A percentile compares a stretch with the other conserved stretches of the same genome.
Evolutionary conservation across 1,140 invertebrate species (phyloP).

Genomic region (Cyclina sinensis): DNA sequence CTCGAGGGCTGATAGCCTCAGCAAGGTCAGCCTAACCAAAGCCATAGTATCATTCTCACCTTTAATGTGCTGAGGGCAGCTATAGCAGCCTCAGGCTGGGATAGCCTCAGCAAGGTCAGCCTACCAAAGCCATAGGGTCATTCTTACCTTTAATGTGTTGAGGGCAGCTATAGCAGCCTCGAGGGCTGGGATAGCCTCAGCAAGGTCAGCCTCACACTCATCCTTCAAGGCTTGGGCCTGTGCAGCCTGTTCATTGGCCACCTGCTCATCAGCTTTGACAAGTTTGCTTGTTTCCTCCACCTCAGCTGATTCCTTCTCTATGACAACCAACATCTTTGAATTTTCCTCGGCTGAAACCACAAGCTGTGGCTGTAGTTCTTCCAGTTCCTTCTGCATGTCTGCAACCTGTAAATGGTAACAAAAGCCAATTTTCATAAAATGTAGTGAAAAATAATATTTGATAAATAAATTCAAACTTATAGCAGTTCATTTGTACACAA

Average conservation of each 20-base stretch:
- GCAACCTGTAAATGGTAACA: slow-evolving; percentile 87
- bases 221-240: slow-evolving; percentile 92
- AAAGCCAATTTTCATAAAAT: too few species aligned
- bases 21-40: too few species aligned
- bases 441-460: too few species aligned
- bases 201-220: slow-evolving; percentile 87
- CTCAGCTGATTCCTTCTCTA: slow-evolving; percentile 85
- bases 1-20: too few species aligned
- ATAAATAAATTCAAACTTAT: too few species aligned
- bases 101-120: too few species aligned
- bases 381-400: slow-evolving; percentile 89
- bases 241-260: slow-evolving; percentile 87
- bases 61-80: too few species aligned
- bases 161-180: slow-evolving; percentile 86
- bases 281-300: slow-evolving; percentile 84
- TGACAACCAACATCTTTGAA: slow-evolving; percentile 94
- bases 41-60: too few species aligned
- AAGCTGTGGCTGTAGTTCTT: slow-evolving; percentile 86
- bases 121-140: too few species aligned
- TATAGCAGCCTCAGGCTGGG: too few species aligned
- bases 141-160: slow-evolving; percentile 85
- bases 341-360: slow-evolving; percentile 85
- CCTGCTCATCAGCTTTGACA: slow-evolving; percentile 85
- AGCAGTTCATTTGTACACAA: too few species aligned
- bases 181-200: slow-evolving; percentile 86